Evolutionary conservation across 2,888 invertebrate genomes (phyloP).

Genomic region (Acleris cristana): DNA sequence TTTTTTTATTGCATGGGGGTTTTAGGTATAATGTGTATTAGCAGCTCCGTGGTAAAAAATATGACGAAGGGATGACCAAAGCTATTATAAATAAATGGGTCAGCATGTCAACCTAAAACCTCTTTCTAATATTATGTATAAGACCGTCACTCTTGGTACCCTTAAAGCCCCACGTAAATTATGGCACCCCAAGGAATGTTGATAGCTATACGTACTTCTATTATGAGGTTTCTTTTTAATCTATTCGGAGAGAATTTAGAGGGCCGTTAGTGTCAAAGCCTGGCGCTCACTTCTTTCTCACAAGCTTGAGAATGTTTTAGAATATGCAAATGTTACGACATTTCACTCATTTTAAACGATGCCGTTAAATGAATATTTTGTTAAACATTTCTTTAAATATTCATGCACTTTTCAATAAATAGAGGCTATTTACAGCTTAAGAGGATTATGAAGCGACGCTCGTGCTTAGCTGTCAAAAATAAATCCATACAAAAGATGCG

Average conservation of each 20-base stretch:
- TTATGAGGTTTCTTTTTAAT: constrained; percentile 61
- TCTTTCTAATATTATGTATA: not conserved
- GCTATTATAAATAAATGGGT: no score
- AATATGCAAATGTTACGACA: constrained; percentile 49
- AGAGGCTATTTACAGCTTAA: not conserved
- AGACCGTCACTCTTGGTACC: constrained; percentile 27
- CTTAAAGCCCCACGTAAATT: constrained; percentile 24
- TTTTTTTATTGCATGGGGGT: no score
- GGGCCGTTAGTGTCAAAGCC: constrained; percentile 62
- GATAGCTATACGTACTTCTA: constrained; percentile 43
- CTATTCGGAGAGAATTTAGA: constrained; percentile 61
- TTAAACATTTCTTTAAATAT: constrained; percentile 27
- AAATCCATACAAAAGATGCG: no score
- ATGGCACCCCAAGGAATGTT: constrained; percentile 40
- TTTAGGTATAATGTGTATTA: no score
- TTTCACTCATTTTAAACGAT: constrained; percentile 41
- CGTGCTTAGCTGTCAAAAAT: no score
- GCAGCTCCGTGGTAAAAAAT: no score
- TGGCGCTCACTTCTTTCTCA: constrained; percentile 55
- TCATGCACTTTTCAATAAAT: constrained; percentile 30
- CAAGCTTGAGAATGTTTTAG: constrained; percentile 51
- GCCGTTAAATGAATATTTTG: constrained; percentile 29
- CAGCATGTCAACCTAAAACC: no score
- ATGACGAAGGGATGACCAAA: no score
- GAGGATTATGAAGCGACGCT: no score